Base-by-base conservation (phyloP, 2,888 invertebrate genomes). In the Rugalucina vietnamica region DNA sequence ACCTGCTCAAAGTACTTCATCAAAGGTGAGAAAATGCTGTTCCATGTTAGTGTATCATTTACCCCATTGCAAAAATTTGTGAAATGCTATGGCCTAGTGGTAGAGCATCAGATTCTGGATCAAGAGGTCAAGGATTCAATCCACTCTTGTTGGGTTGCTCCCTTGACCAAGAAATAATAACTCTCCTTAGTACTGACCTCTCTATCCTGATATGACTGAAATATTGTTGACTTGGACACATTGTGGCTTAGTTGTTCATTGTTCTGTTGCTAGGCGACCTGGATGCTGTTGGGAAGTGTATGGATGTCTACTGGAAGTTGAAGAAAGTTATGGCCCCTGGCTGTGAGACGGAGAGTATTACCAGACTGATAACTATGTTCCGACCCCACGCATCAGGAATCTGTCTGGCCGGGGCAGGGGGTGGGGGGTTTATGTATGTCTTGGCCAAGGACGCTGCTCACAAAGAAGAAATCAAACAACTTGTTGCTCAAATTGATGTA, bases 281-380 rank as follows among this genome's bases (percentile, higher is more conserved):
- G 71, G 86, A 86, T 29, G 83, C 77, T 34, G 90, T 95, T 10
- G 95, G 95, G 21, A 43, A 82, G n/a, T 93, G 94, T 77, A 92
- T 95, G 84, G 90, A 92, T 72, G 85, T 79, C 4, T 95, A 95
- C 90, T 95, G 95, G 95, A 83, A 92, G 79, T 93, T 94, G 91
- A 95, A 95, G 93, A 95, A 95, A 82, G 83, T 90, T 8, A 92
- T 95, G 93, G 95, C 95, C 0, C 94, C 95, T 0, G 95, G 95
- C 3, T 94, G 95, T 91, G 95, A 95, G 86, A 94, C 95, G 0
- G 86, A 87, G n/a, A 87, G 90, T 27, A 93, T 95, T 5, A 90
- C 90, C 12, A 85, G 83, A 27, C 91, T 95, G 84, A 95, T 95
- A 93, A 69, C 76, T 0, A 86, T 88, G 1, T 86, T 95, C 12